Evolutionary conservation across 2,888 invertebrate species (phyloP).

Genomic region (Mantis religiosa): DNA sequence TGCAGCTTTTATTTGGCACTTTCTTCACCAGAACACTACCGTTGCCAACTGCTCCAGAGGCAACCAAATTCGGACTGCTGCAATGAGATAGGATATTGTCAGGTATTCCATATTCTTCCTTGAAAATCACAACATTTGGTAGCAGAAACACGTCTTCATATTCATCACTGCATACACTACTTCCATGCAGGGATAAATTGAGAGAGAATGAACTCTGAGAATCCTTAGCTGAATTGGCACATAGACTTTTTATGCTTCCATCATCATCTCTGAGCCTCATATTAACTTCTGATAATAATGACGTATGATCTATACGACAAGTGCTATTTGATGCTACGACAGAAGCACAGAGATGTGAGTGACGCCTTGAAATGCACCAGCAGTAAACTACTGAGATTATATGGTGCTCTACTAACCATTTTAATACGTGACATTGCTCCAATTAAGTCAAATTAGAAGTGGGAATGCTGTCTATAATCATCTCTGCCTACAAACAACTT

Average conservation of each 20-base stretch:
- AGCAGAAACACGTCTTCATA: background rate
- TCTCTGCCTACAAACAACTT: background rate
- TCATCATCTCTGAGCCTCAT: background rate
- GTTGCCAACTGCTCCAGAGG: slow-evolving; percentile 37
- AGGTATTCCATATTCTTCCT: background rate
- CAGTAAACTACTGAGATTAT: background rate
- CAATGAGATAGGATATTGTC: background rate
- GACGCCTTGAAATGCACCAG: background rate
- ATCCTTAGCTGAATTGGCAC: background rate
- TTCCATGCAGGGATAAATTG: background rate
- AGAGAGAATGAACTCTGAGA: background rate
- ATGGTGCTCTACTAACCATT: background rate
- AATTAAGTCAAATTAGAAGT: background rate
- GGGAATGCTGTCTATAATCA: background rate
- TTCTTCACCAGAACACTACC: slow-evolving; percentile 60
- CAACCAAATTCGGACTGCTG: slow-evolving; percentile 26
- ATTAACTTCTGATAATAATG: background rate
- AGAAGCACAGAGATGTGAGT: background rate
- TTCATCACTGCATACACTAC: background rate
- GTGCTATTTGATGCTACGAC: background rate
- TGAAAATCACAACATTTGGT: background rate
- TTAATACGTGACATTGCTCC: background rate
- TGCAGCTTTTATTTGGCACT: slow-evolving; percentile 62
- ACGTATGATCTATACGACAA: too few species aligned
- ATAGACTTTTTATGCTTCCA: background rate